Evolutionary conservation across 1,140 invertebrate species (phyloP).

Genomic region (Mya arenaria): DNA sequence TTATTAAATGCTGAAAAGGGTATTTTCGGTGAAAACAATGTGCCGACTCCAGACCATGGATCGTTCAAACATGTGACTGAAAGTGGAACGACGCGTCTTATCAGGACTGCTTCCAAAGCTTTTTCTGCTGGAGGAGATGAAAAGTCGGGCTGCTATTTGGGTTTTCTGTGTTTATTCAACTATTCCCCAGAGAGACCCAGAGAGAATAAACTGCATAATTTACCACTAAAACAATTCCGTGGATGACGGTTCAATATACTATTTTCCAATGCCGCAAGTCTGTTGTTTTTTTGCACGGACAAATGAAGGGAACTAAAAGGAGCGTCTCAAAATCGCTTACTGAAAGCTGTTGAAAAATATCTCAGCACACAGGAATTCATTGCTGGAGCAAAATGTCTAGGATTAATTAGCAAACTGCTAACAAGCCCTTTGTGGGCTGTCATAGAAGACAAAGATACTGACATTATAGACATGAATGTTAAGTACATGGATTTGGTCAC

Average conservation of each 20-base stretch:
- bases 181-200: slow-evolving; percentile 1
- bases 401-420: slow-evolving; percentile 1
- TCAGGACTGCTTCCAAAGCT: slow-evolving; percentile 26
- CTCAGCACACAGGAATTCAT: slow-evolving; percentile 3
- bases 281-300: slow-evolving; percentile 17
- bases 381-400: slow-evolving; percentile 10
- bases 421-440: slow-evolving; percentile 12
- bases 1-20: slow-evolving; percentile 1
- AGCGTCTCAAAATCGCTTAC: neutral
- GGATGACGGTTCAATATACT: slow-evolving; percentile 31
- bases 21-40: neutral
- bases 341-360: slow-evolving; percentile 4
- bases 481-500: slow-evolving; percentile 29
- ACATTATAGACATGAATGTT: slow-evolving; percentile 44
- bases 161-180: too few species aligned
- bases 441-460: slow-evolving; percentile 27
- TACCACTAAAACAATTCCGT: neutral
- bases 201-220: slow-evolving; percentile 2
- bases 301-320: neutral
- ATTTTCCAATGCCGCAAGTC: slow-evolving; percentile 14
- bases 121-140: slow-evolving; percentile 17
- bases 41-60: neutral
- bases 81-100: neutral
- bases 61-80: neutral
- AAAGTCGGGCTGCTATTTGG: slow-evolving; percentile 8